phyloP scores from a whole-genome alignment of 2,797 vertebrate species.

The Gallinago solitaria region DNA sequence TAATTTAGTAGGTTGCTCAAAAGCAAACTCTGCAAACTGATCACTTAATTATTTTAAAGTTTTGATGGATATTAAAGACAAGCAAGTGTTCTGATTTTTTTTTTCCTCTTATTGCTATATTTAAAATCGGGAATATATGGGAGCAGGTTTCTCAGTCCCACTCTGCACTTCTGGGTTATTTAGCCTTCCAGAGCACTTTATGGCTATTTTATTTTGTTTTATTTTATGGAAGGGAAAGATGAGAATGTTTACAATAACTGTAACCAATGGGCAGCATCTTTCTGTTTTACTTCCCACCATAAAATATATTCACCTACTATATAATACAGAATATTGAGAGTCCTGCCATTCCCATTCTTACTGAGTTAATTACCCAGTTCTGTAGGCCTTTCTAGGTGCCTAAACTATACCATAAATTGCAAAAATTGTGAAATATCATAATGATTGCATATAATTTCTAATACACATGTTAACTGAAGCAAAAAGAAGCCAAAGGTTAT shows the following conservation, averaged over 20 bases:
- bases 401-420: background rate
- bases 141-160: conserved; percentile 44
- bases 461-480: background rate
- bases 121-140: conserved; percentile 14
- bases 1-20: background rate
- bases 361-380: background rate
- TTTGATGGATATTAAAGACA: background rate
- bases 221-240: conserved; percentile 24
- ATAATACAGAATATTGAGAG: background rate
- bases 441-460: background rate
- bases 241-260: conserved; percentile 11
- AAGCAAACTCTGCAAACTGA: background rate
- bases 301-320: background rate
- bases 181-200: conserved; percentile 63
- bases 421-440: background rate
- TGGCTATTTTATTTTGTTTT: conserved; percentile 30
- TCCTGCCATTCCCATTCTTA: background rate
- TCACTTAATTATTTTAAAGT: conserved; percentile 34
- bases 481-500: background rate
- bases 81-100: background rate
- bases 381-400: background rate
- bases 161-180: conserved; percentile 38
- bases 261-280: background rate
- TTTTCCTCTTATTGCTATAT: background rate
- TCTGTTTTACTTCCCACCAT: background rate